Evolutionary conservation across 2,888 invertebrate species (phyloP), one percentile per base, ranked within the genome.

Genomic region (Apodemia zela): DNA sequence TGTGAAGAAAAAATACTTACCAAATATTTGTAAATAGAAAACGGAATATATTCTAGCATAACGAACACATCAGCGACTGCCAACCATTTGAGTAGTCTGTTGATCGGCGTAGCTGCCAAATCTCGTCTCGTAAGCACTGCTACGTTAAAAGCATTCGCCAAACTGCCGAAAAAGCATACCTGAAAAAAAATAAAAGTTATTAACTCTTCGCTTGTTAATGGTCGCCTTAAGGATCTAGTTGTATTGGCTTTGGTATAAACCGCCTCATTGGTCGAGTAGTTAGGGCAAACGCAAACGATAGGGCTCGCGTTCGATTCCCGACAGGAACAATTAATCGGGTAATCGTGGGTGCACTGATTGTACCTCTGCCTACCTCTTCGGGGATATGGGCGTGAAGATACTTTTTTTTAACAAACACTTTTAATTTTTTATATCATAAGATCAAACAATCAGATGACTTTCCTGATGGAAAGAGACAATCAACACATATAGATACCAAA

Each of bases 61-160:
- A 98, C 96, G 71, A 97, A 93, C 87, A 98, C 94, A 81, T 98
- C 98, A 0, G 97, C 96, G 0, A 97, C 95, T 0, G 98, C 98
- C 64, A 98, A 84, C 82, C 95, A 95, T 69, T 96, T 97, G 60
- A 98, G 93, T 63, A 98, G 96, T 54, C 96, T 92, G 84, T 98
- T 98, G 72, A 97, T 97, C 1, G 98, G 97, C 0, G 97, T 95
- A 63, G 94, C 93, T 17, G 95, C 94, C 93, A 97, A 93, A 78
- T 96, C 96, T 66, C 95, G 95, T 61, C 96, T 93, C 13, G 98
- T 96, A 68, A 98, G 89, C 0, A 98, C 97, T 0, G 96, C 95
- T 66, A 98, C 95, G 84, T 98, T 98, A 72, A 98, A 86, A 11
- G 96, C 93, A 78, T 98, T 98, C 15, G 97, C 96, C 62, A 98